Base-by-base conservation (phyloP, 1,140 invertebrate species). In the Zeugodacus cucurbitae region DNA sequence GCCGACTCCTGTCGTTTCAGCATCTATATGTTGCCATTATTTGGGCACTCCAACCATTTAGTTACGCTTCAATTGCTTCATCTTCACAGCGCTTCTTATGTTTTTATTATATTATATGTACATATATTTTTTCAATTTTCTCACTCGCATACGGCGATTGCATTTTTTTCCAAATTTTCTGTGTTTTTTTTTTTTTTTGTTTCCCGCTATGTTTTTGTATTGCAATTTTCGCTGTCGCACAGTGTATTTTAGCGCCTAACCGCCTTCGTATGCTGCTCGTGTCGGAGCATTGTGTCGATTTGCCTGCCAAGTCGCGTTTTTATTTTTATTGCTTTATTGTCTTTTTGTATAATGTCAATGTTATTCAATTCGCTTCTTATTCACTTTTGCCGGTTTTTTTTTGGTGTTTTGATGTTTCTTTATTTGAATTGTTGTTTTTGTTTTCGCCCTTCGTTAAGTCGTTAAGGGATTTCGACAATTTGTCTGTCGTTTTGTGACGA, bases 51-150 rank as follows among this genome's bases (percentile, higher is more conserved):
- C 67, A 74, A 37, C 11, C 34, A 22, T 74, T 74, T 37, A 82
- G 74, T n/a, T 82, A 48, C 26, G 74, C 74, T 82, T 82, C 37
- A 82, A 82, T 82, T 82, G 41, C 74, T 82, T 82, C 74, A 48
- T 48, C 74, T 82, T 48, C 41, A 82, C n/a, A 26, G 26, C 44
- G 14, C 26, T n/a, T 82, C 32, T 41, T 37, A 48, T 74, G 32
- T 74, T 74, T 82, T 82, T 48, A 26, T 82, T 48, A 48, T 48
- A 26, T 48, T n/a, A n/a, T n/a, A n/a, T n/a, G n/a, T n/a, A n/a
- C n/a, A n/a, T n/a, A n/a, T n/a, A n/a, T n/a, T n/a, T 82, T 82
- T 82, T 82, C 74, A 82, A 82, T 82, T 82, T 54, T 82, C 74
- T 41, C 74, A 82, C 41, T 82, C 37, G 2, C 22, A 29, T 29